Conservation (phyloP, 2,888 invertebrate genomes). For the Polydrusus pterygomalis region DNA sequence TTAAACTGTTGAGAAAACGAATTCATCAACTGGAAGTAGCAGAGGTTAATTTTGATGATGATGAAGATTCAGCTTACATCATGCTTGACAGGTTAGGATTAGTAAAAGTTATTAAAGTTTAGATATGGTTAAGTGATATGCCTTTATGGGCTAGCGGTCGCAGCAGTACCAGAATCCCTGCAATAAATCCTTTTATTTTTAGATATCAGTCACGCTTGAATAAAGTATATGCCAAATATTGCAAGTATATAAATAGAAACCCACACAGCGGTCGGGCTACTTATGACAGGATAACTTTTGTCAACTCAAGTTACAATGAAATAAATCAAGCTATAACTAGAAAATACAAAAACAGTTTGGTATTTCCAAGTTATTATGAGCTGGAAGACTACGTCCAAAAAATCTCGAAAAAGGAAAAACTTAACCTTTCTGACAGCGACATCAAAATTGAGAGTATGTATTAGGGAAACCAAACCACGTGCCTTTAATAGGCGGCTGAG, state of each 20-base stretch:
- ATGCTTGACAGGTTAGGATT: constrained; percentile 77
- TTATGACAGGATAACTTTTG: constrained; percentile 62
- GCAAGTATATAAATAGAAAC: constrained; percentile 63
- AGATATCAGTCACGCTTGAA: constrained; percentile 59
- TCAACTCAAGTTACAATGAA: constrained; percentile 62
- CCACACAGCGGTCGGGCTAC: constrained; percentile 62
- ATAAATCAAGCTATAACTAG: constrained; percentile 65
- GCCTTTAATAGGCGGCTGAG: too few species aligned
- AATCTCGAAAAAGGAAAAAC: constrained; percentile 60
- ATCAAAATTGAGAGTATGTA: constrained; percentile 63
- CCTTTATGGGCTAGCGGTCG: too few species aligned
- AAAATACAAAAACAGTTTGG: constrained; percentile 64
- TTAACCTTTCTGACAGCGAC: constrained; percentile 60
- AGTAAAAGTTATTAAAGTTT: too few species aligned
- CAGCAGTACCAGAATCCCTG: background rate
- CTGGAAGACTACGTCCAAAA: constrained; percentile 64
- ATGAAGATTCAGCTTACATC: constrained; percentile 84
- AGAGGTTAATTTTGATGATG: constrained; percentile 82
- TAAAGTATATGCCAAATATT: constrained; percentile 63
- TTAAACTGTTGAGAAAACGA: constrained; percentile 78
- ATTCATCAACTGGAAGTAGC: constrained; percentile 81
- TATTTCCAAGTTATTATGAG: constrained; percentile 66
- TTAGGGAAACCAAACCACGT: too few species aligned
- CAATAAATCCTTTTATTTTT: constrained; percentile 12
- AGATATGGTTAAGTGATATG: too few species aligned